Evolutionary conservation across 2,888 invertebrate genomes (phyloP), one percentile per base, ranked within the genome.

Genomic region (Tetragnatha montana): DNA sequence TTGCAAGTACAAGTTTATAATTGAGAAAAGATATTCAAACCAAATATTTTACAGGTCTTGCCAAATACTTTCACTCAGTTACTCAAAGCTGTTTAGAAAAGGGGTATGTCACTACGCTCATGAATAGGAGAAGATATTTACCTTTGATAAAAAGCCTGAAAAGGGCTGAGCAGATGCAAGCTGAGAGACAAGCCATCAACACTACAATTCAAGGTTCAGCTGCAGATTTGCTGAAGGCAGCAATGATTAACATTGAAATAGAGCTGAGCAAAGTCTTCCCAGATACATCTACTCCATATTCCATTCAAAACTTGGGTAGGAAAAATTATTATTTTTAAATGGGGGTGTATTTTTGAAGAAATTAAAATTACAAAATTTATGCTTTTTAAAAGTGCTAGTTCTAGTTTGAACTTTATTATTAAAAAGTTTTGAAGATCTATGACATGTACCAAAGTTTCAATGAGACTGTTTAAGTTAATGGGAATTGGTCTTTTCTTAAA

Each of bases 141-240:
- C 96, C 96, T 0, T 95, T 95, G 91, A 96, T 98, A 75, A 95
- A 95, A 75, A 96, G 96, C 92, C 93, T 94, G 17, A 94, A 95
- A 92, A 92, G 94, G 51, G 93, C 94, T 49, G 94, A 95, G 87
- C 95, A 94, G 96, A 96, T 95, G 92, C 96, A 97, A 94, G 97
- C 98, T 0, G 98, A 98, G 94, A 95, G 99, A n/a, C 98, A 99
- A 94, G 98, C 98, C 17, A 95, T 99, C 0, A 99, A 99, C 93
- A 97, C 98, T 1, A 96, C 96, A 17, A 96, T 99, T 82, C 99
- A 99, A 94, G 99, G 99, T 0, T 98, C 99, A 0, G 99, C 99
- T 0, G 98, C 99, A 0, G 99, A 99, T 94, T 96, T 99, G 75
- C 96, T 97, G 0, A 99, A 99, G 94, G 95, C 95, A 87, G 98